Evolutionary conservation across 2,797 vertebrate genomes (phyloP).

Genomic region (Phrynocephalus forsythii): DNA sequence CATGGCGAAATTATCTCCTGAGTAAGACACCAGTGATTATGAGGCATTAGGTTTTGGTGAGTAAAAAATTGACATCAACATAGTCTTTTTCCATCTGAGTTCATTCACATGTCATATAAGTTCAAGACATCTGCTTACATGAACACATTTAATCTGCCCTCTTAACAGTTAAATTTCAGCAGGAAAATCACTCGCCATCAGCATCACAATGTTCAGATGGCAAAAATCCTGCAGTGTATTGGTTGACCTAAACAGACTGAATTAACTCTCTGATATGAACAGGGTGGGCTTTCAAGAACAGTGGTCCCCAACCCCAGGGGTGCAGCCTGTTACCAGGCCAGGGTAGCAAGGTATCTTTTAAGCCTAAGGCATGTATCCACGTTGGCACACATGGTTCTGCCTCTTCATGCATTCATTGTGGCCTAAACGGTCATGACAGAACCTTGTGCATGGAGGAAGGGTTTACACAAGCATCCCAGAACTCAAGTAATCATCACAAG

Average conservation of each 20-base stretch:
- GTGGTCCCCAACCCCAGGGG: no score
- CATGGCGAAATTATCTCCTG: not conserved
- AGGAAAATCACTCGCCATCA: not conserved
- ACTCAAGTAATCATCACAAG: no score
- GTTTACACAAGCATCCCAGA: no score
- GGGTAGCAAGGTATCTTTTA: no score
- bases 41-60: slow-evolving; percentile 15
- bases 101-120: not conserved
- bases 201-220: not conserved
- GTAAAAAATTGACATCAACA: not conserved
- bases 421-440: no score
- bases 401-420: no score
- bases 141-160: not conserved
- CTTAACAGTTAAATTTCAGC: not conserved
- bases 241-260: not conserved
- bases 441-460: no score
- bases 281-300: not conserved
- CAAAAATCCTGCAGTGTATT: not conserved
- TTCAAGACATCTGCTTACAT: not conserved
- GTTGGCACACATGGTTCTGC: no score
- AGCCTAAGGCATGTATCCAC: no score
- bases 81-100: not conserved
- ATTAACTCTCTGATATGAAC: no score
- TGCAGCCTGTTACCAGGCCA: no score
- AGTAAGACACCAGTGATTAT: not conserved